A percentile compares a stretch with the other conserved stretches of the same genome.
These are phyloP conservation scores for Lithosia quadra DNA, from an alignment of 2,888 invertebrate genomes.

Conservation along the genomic window DNA sequence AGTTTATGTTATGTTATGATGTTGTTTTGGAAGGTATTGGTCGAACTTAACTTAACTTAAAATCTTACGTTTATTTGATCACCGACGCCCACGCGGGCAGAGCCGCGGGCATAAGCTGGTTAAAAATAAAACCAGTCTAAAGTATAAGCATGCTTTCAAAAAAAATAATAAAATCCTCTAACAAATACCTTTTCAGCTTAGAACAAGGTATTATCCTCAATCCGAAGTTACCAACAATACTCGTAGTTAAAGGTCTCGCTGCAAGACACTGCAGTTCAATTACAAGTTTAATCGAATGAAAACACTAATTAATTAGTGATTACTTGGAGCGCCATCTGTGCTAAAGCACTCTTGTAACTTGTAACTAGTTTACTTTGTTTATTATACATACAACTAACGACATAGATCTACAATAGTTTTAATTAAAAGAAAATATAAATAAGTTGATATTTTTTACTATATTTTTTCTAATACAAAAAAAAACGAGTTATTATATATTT, in stretches of 20 bases:
- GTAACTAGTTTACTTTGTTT: slow-evolving; percentile 2
- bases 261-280: slow-evolving; percentile 30
- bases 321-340: not conserved
- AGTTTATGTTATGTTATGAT: too few species aligned
- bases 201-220: not conserved
- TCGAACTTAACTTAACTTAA: too few species aligned
- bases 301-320: slow-evolving; percentile 28
- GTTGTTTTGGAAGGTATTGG: too few species aligned
- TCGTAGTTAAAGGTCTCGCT: not conserved
- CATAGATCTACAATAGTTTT: not conserved
- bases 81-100: too few species aligned
- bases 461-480: too few species aligned
- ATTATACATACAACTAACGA: not conserved
- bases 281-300: slow-evolving; percentile 38
- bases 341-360: not conserved
- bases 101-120: too few species aligned
- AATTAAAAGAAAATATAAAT: not conserved
- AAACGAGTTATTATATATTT: too few species aligned
- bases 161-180: not conserved
- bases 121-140: too few species aligned
- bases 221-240: not conserved
- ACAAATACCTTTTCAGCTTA: not conserved
- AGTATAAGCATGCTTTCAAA: not conserved
- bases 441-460: too few species aligned
- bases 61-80: too few species aligned